Evolutionary conservation across 2,797 vertebrate species (phyloP).

Genomic region (Rachycentron canadum): DNA sequence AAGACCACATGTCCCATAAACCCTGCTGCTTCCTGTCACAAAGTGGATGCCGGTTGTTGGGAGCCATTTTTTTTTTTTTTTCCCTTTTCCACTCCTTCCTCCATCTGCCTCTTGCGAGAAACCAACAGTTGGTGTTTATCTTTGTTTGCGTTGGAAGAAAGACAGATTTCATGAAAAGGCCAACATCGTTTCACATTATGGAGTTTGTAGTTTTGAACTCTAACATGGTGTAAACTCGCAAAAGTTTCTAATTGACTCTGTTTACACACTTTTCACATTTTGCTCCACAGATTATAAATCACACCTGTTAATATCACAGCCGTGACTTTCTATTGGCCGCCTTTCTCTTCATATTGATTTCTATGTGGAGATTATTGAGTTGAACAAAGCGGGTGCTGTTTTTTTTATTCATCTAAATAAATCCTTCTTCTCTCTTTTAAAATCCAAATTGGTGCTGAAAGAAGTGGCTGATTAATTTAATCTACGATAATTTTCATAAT

Average conservation of each 20-base stretch:
- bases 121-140: background rate
- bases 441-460: conserved; percentile 3
- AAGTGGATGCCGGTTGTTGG: background rate
- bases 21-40: conserved; percentile 28
- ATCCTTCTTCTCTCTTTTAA: background rate
- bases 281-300: background rate
- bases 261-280: background rate
- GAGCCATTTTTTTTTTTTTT: background rate
- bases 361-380: background rate
- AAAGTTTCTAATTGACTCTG: background rate
- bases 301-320: background rate
- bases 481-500: background rate
- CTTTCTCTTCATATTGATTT: background rate
- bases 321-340: background rate
- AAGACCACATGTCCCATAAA: conserved; percentile 47
- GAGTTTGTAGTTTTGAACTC: background rate
- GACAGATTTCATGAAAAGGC: background rate
- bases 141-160: background rate
- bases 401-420: background rate
- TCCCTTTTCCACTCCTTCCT: too few relatives aligned
- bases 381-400: background rate
- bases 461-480: background rate
- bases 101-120: background rate
- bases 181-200: background rate
- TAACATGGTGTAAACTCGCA: too few relatives aligned